A percentile compares a stretch with the other conserved stretches of the same genome.
These are phyloP conservation scores for Harmothoe impar DNA, from an alignment of 2,888 invertebrate genomes.

Conservation along the genomic window DNA sequence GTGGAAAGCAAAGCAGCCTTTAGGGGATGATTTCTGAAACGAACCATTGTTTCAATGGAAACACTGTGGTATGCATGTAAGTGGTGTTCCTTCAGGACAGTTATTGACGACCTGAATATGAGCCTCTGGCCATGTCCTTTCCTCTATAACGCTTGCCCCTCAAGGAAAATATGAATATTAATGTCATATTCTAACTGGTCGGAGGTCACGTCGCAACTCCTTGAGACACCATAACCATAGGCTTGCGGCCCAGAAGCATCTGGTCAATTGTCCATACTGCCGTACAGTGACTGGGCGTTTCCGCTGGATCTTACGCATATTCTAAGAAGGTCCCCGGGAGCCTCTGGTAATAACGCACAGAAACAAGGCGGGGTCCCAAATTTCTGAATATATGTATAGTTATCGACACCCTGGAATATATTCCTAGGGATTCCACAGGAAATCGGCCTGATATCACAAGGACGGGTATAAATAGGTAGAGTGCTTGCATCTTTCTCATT, in stretches of 20 bases:
- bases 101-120: not conserved
- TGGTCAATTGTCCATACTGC: not conserved
- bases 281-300: not conserved
- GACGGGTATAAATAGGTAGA: not conserved
- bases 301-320: not conserved
- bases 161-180: not conserved
- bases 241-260: not conserved
- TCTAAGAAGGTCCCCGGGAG: not conserved
- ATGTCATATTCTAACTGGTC: not conserved
- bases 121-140: slow-evolving; percentile 5
- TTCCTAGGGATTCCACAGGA: not conserved
- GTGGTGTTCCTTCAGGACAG: no score
- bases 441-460: not conserved
- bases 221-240: not conserved
- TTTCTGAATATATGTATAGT: not conserved
- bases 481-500: not conserved
- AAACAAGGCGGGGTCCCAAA: not conserved
- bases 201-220: not conserved
- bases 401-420: not conserved
- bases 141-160: not conserved
- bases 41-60: no score
- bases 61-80: no score
- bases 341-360: not conserved
- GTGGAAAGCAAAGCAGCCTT: no score
- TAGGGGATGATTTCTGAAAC: no score